Conservation (phyloP, 2,888 invertebrate genomes). For the Macropis europaea region DNA sequence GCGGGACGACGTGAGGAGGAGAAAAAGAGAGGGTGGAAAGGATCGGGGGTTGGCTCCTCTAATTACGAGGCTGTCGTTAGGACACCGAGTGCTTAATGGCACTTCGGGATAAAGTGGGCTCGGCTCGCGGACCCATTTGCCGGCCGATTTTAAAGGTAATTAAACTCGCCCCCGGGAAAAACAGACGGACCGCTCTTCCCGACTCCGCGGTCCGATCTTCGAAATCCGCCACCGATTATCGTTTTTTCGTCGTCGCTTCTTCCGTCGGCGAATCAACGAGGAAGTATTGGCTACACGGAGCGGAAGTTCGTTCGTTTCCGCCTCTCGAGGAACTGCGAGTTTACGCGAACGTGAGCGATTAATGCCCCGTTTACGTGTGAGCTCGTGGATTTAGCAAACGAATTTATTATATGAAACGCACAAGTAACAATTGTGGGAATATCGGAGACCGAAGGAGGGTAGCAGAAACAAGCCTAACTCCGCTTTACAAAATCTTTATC, state of each 20-base stretch:
- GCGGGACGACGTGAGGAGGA: background rate
- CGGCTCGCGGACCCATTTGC: slow-evolving; percentile 56
- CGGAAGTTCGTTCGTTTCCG: background rate
- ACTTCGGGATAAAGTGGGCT: slow-evolving; percentile 62
- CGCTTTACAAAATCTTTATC: too few relatives aligned
- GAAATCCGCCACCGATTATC: slow-evolving; percentile 17
- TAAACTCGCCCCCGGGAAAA: slow-evolving; percentile 52
- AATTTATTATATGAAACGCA: too few relatives aligned
- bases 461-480: too few relatives aligned
- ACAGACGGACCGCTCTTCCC: slow-evolving; percentile 37
- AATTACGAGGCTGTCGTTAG: slow-evolving; percentile 61
- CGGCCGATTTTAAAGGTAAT: slow-evolving; percentile 63
- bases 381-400: too few relatives aligned
- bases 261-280: background rate
- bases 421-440: too few relatives aligned
- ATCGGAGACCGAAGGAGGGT: too few relatives aligned
- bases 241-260: background rate
- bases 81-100: slow-evolving; percentile 64
- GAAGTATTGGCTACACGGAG: too few relatives aligned
- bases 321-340: background rate
- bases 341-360: too few relatives aligned
- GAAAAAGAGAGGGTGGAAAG: background rate
- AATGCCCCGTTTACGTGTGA: too few relatives aligned
- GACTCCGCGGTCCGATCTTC: slow-evolving; percentile 14
- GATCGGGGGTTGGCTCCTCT: slow-evolving; percentile 48